Evolutionary conservation across 2,797 vertebrate species (phyloP).

Genomic region (Gambusia yucatana): DNA sequence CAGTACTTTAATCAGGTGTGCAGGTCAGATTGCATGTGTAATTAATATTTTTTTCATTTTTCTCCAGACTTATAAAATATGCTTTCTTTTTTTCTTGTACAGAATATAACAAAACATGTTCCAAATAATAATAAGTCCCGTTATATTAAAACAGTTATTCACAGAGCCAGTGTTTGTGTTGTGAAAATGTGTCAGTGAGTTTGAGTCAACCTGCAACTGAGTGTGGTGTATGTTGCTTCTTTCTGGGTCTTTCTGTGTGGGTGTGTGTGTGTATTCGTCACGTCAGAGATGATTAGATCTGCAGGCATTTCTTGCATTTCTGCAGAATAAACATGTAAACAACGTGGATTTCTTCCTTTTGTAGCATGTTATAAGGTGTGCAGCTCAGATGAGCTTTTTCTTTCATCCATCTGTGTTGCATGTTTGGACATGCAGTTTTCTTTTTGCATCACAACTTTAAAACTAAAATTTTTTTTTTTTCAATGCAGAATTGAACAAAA

Average conservation of each 20-base stretch:
- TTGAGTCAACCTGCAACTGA: background rate
- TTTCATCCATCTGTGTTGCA: background rate
- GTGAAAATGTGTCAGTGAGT: background rate
- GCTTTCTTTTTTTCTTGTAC: background rate
- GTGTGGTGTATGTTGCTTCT: background rate
- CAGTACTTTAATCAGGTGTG: too few relatives aligned
- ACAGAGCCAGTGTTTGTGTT: background rate
- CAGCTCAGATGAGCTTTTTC: background rate
- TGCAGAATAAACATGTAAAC: background rate
- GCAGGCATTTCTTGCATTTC: background rate
- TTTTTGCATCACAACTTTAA: background rate
- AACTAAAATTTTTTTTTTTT: background rate
- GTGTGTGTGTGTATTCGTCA: background rate
- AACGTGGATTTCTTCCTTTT: background rate
- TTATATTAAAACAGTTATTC: background rate
- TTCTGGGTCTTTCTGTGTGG: background rate
- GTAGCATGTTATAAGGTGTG: background rate
- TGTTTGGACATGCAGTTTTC: background rate
- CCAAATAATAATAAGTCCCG: background rate
- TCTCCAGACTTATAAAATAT: background rate
- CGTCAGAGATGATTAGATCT: conserved; percentile 2
- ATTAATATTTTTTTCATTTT: background rate
- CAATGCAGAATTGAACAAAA: background rate
- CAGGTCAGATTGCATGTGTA: background rate
- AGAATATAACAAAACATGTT: background rate